These are phyloP conservation scores for Sciurus vulgaris DNA, from an alignment of 2,797 vertebrate genomes.

Conservation along the genomic window DNA sequence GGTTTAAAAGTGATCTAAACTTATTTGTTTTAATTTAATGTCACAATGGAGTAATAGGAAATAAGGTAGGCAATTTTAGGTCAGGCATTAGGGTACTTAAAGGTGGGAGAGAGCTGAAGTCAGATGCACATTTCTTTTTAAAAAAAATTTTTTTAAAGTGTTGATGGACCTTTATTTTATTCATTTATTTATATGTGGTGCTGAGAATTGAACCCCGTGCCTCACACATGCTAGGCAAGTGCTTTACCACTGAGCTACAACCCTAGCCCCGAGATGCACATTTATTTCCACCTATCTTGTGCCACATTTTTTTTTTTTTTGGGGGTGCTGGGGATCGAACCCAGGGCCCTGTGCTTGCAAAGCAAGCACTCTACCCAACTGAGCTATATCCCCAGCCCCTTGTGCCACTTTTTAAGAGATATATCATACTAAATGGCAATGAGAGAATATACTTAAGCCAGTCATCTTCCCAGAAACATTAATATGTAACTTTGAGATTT, in stretches of 20 bases:
- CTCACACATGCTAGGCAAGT: no score
- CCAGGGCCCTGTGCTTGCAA: no score
- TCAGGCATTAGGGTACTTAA: background rate
- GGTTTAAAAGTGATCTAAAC: slow-evolving; percentile 27
- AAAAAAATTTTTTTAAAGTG: no score
- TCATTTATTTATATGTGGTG: no score
- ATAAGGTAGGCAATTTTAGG: slow-evolving; percentile 51
- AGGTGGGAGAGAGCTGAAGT: background rate
- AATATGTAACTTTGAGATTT: slow-evolving; percentile 46
- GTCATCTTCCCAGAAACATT: slow-evolving; percentile 7
- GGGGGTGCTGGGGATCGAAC: no score
- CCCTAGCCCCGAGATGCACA: background rate
- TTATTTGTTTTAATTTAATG: background rate
- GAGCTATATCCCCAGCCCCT: no score
- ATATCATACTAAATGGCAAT: background rate
- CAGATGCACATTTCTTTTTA: background rate
- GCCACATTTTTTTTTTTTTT: background rate
- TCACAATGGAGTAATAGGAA: background rate
- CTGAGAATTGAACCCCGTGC: no score
- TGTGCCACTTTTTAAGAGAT: slow-evolving; percentile 4
- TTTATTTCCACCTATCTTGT: background rate
- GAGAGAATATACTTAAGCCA: slow-evolving; percentile 35
- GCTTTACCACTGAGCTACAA: no score
- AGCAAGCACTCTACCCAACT: no score
- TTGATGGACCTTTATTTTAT: no score